These are phyloP conservation scores for Diadema setosum DNA, from an alignment of 35 echinoderm and acorn worm genomes.

Conservation along the genomic window DNA sequence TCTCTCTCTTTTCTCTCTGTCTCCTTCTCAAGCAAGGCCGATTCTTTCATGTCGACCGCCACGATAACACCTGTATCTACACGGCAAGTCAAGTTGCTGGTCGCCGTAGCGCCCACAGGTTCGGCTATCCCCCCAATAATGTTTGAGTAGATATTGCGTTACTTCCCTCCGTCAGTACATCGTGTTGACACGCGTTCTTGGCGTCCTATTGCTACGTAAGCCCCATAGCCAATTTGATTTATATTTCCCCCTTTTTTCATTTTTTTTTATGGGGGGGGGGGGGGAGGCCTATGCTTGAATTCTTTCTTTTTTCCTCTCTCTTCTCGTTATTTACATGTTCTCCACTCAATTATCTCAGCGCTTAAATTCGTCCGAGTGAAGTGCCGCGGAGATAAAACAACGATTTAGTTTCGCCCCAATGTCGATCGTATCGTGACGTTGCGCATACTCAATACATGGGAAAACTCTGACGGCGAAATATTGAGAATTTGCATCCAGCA, in stretches of 20 bases:
- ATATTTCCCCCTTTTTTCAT: background rate
- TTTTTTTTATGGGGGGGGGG: too few relatives aligned
- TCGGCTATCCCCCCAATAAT: background rate
- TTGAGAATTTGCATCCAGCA: too few relatives aligned
- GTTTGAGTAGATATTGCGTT: constrained; percentile 11
- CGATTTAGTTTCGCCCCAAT: background rate
- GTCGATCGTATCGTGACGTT: background rate
- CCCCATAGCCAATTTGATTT: constrained; percentile 11
- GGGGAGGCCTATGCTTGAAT: background rate
- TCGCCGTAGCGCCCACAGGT: background rate
- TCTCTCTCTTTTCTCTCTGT: background rate
- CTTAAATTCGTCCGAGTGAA: background rate
- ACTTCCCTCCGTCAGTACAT: background rate
- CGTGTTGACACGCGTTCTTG: background rate
- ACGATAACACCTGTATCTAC: background rate
- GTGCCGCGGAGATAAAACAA: background rate
- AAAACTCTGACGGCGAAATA: too few relatives aligned
- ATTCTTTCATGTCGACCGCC: background rate
- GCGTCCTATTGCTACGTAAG: background rate
- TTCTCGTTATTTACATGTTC: background rate
- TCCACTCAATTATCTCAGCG: background rate
- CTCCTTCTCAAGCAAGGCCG: background rate
- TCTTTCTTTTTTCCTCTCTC: background rate
- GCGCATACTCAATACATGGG: background rate
- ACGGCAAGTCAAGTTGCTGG: background rate